Percentiles rank a stretch among this genome's conserved stretches.
These are phyloP conservation scores for Tamandua tetradactyla DNA, from an alignment of 2,797 vertebrate species.

Conservation along the genomic window DNA sequence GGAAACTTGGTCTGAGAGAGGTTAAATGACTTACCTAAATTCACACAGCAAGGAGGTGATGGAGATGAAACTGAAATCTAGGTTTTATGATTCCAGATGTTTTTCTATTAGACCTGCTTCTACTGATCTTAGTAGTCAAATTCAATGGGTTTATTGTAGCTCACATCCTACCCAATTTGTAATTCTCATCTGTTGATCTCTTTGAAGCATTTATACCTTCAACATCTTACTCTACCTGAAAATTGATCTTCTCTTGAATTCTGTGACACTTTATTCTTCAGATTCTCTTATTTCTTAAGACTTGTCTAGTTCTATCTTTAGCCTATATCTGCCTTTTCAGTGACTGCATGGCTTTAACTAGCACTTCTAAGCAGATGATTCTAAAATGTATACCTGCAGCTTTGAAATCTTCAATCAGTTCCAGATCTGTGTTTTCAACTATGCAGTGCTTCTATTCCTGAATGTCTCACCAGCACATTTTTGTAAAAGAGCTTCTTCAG, in stretches of 20 bases:
- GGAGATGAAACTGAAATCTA: neutral
- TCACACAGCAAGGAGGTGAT: neutral
- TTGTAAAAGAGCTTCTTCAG: neutral
- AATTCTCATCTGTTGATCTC: slow-evolving; percentile 41
- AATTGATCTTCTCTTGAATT: neutral
- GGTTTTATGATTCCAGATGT: neutral
- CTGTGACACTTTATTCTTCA: slow-evolving; percentile 33
- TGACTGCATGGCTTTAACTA: slow-evolving; percentile 9
- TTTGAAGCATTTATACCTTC: slow-evolving; percentile 25
- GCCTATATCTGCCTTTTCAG: neutral
- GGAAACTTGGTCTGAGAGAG: neutral
- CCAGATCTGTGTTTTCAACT: neutral
- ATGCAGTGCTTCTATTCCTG: neutral
- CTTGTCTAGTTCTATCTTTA: neutral
- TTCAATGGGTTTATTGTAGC: neutral
- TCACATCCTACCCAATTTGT: slow-evolving; percentile 15
- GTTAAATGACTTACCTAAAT: slow-evolving; percentile 31
- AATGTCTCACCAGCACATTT: neutral
- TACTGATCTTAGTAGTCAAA: slow-evolving; percentile 27
- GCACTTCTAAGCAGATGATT: neutral
- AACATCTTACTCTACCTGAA: neutral
- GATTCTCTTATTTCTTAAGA: neutral
- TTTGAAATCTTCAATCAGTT: slow-evolving; percentile 8
- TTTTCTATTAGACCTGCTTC: neutral
- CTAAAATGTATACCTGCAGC: slow-evolving; percentile 19